Base-by-base conservation (phyloP, 2,888 invertebrate species). In the Conomelus anceps region DNA sequence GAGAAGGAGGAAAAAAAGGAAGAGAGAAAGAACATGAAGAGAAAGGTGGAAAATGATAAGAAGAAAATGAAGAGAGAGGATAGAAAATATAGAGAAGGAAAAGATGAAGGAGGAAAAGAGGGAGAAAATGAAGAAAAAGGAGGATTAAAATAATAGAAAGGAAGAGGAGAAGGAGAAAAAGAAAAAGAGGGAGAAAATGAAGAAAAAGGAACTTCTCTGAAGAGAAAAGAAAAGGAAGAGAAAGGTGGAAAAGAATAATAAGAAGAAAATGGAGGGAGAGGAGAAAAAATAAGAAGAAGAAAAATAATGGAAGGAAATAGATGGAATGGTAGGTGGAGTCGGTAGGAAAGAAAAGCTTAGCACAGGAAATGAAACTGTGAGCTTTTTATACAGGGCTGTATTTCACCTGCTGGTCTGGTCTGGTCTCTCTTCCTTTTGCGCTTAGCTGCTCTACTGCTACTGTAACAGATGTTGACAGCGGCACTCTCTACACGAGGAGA, bases 281-380 rank as follows among this genome's bases (percentile, higher is more conserved):
- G 93, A 92, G 63, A 92, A 92, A 3, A 93, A n/a, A n/a, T 91
- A 0, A 93, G 93, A 94, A 94, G 93, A 11, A 94, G 92, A 92
- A 22, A 94, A 93, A 63, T 63, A 63, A 63, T 63, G 93, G 94
- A 93, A 87, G 93, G 93, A 88, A 94, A 89, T 1, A 93, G 93
- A 23, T 93, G 7, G 86, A 22, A 20, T 89, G 91, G 87, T 90
- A 93, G 91, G 86, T 88, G 89, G 91, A 93, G 94, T 0, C 93
- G 92, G 29, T 94, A 87, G 94, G 86, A 23, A 9, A 91, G 3
- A 90, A 90, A 29, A 91, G 91, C 91, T 86, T 92, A 91, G 89
- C 89, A n/a, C 91, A 90, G 23, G 90, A 90, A 24, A 91, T 90
- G n/a, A 91, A 90, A 6, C 90, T 91, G n/a, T 91, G 90, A 23